A percentile compares a stretch with the other conserved stretches of the same genome.
Evolutionary conservation across 1,140 invertebrate species (phyloP).

Genomic region (Euglossa dilemma): DNA sequence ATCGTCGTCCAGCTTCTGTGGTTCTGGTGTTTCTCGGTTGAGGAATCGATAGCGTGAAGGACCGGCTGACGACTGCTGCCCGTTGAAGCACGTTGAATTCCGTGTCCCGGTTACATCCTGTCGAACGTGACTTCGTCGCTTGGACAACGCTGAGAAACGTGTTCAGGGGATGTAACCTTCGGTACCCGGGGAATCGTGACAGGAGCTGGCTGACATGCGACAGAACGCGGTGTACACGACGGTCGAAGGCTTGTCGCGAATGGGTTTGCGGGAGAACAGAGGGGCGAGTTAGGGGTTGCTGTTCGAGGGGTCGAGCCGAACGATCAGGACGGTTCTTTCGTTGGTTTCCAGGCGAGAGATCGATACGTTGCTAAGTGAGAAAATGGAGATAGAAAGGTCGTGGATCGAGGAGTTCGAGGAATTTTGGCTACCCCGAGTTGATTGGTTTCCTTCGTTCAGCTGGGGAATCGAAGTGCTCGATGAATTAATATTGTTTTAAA

Average conservation of each 20-base stretch:
- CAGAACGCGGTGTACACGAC: not conserved
- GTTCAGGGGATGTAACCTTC: not conserved
- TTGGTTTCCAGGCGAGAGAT: not conserved
- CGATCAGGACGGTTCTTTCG: not conserved
- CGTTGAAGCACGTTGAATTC: conserved; percentile 32
- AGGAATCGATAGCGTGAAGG: not conserved
- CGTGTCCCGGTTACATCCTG: conserved; percentile 45
- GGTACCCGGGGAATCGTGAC: not conserved
- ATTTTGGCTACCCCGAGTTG: conserved; percentile 3
- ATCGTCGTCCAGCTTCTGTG: not conserved
- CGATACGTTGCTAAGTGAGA: conserved; percentile 7
- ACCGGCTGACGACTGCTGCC: conserved; percentile 37
- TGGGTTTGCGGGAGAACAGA: not conserved
- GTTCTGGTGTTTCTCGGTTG: fast-evolving
- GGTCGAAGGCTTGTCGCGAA: not conserved
- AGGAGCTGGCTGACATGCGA: not conserved
- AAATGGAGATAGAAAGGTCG: not conserved
- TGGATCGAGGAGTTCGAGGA: not conserved
- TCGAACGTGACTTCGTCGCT: conserved; percentile 54
- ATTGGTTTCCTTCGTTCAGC: not conserved
- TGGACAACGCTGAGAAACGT: not conserved
- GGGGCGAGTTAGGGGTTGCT: not conserved
- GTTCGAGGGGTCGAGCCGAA: not conserved
- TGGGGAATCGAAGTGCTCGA: not conserved
- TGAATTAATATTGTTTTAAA: conserved; percentile 30